phyloP scores from a whole-genome alignment of 2,797 vertebrate species.

The Enteromius afrohamiltoni region DNA sequence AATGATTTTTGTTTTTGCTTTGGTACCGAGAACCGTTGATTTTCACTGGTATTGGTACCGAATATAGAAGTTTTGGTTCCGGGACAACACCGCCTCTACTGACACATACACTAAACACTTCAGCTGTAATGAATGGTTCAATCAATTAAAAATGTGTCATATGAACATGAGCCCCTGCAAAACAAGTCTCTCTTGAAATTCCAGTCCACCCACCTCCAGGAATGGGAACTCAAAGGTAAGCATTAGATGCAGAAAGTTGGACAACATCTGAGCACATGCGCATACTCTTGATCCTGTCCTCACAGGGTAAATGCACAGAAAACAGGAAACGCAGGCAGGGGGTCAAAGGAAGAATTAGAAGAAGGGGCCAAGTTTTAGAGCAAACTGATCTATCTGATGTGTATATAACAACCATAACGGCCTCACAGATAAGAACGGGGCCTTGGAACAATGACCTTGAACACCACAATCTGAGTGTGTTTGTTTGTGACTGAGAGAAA shows the following conservation, averaged over 20 bases:
- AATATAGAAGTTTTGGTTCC: no score
- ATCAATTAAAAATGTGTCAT: not conserved
- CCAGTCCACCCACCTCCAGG: conserved; percentile 23
- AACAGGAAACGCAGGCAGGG: not conserved
- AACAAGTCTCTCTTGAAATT: conserved; percentile 49
- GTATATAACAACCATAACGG: conserved; percentile 4
- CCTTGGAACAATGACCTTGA: conserved; percentile 43
- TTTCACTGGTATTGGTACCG: no score
- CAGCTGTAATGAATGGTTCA: not conserved
- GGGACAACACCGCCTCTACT: not conserved
- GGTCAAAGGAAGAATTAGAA: not conserved
- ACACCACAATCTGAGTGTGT: not conserved
- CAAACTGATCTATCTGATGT: conserved; percentile 30
- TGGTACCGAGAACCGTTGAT: no score
- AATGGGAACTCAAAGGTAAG: conserved; percentile 9
- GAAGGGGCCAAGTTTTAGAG: not conserved
- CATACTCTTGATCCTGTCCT: conserved; percentile 7
- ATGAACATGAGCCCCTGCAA: conserved; percentile 12
- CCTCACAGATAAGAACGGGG: conserved; percentile 23
- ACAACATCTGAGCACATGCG: not conserved
- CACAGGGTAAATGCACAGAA: conserved; percentile 10
- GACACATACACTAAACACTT: not conserved
- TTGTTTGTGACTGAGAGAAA: not conserved
- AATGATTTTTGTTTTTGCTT: no score
- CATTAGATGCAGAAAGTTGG: conserved; percentile 8